Conservation (phyloP, 2,888 invertebrate genomes). For the Vanessa cardui region DNA sequence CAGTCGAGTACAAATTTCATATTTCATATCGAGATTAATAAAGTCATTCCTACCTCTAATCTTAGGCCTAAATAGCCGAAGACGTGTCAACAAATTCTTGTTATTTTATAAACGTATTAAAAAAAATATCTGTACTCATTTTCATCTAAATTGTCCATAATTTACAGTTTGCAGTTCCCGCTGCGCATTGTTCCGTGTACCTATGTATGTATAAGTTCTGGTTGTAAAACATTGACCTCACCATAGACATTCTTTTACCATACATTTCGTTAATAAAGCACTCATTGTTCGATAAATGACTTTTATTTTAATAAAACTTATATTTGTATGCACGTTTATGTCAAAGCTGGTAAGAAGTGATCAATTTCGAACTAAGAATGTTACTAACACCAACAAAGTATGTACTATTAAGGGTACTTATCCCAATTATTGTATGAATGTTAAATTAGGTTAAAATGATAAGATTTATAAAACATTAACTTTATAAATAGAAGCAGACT, state of each 20-base stretch:
- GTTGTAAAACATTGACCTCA: conserved; percentile 72
- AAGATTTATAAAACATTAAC: no score
- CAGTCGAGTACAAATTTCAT: conserved; percentile 45
- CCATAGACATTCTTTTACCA: conserved; percentile 74
- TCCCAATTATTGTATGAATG: no score
- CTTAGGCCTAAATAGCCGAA: conserved; percentile 58
- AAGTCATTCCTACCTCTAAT: conserved; percentile 52
- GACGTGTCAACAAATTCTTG: conserved; percentile 50
- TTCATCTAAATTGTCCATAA: conserved; percentile 46
- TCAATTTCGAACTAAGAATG: no score
- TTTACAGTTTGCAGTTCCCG: conserved; percentile 38
- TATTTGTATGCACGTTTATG: not conserved
- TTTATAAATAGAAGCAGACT: no score
- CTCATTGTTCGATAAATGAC: conserved; percentile 70
- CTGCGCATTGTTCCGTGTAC: conserved; percentile 42
- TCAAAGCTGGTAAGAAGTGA: no score
- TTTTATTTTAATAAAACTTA: conserved; percentile 26
- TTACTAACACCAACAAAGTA: no score
- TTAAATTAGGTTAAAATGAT: no score
- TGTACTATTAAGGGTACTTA: no score
- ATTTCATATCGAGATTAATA: conserved; percentile 22
- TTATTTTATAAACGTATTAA: conserved; percentile 54
- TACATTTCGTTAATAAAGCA: conserved; percentile 82
- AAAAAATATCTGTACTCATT: conserved; percentile 61
- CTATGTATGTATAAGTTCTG: conserved; percentile 57